Conservation (phyloP, 2,888 invertebrate genomes). For the Eupithecia pulchellata region DNA sequence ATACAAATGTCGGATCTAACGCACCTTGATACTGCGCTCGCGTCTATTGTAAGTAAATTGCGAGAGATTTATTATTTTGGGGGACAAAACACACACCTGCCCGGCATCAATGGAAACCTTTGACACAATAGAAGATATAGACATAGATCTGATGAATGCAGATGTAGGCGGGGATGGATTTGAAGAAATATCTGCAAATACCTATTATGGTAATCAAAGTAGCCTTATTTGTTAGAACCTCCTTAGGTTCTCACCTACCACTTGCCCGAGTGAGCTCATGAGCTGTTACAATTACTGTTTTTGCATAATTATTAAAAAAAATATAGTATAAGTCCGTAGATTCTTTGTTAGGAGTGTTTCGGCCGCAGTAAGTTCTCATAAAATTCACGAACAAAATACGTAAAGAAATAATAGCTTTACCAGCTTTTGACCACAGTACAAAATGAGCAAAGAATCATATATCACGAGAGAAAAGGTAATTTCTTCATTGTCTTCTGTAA, state of each 20-base stretch:
- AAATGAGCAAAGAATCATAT: conserved; percentile 29
- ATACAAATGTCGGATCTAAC: conserved; percentile 41
- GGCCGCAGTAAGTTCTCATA: neutral
- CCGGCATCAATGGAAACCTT: conserved; percentile 25
- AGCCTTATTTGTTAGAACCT: too few species aligned
- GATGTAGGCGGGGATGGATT: conserved; percentile 24
- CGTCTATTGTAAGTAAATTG: conserved; percentile 61
- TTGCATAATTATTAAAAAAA: neutral
- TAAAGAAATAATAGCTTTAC: neutral
- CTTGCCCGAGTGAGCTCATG: neutral
- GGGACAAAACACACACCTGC: conserved; percentile 57
- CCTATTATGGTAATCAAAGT: neutral
- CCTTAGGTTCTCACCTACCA: neutral
- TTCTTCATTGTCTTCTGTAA: conserved; percentile 23
- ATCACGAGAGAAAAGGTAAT: conserved; percentile 24
- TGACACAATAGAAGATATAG: conserved; percentile 25
- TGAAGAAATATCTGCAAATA: conserved; percentile 10
- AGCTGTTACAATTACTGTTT: neutral
- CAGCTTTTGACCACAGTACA: conserved; percentile 20
- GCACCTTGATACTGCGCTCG: conserved; percentile 58
- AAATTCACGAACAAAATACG: neutral
- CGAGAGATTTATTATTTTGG: conserved; percentile 56
- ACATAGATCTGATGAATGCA: conserved; percentile 26
- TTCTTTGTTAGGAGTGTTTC: neutral
- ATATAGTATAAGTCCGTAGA: neutral